Conservation (phyloP, 2,888 invertebrate species). For the Campoletis raptor region DNA sequence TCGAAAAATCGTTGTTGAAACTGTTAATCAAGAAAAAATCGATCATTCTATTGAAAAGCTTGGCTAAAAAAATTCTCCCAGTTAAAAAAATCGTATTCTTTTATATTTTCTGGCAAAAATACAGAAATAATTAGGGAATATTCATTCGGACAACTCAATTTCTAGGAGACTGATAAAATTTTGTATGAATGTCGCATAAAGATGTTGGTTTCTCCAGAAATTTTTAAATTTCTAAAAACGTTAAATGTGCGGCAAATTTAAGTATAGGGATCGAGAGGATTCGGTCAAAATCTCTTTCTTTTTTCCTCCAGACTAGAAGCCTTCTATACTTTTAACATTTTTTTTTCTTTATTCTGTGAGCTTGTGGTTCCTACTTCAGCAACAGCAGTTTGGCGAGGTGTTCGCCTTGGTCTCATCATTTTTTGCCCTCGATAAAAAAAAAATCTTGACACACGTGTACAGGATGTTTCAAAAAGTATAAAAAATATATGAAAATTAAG, state of each 20-base stretch:
- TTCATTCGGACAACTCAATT: background rate
- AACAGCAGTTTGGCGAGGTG: constrained; percentile 53
- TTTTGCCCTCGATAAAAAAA: constrained; percentile 32
- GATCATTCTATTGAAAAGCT: background rate
- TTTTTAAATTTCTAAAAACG: background rate
- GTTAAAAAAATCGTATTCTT: background rate
- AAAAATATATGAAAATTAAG: background rate
- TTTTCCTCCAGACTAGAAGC: background rate
- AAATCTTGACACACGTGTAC: background rate
- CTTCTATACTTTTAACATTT: background rate
- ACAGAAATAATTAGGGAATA: background rate
- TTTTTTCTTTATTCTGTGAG: constrained; percentile 17
- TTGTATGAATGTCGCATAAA: background rate
- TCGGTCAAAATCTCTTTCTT: background rate
- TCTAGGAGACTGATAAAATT: background rate
- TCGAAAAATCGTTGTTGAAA: background rate
- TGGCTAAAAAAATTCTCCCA: background rate
- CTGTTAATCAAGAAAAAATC: background rate
- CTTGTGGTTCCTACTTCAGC: constrained; percentile 14
- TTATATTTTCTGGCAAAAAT: background rate
- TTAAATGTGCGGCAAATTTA: background rate
- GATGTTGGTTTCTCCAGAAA: background rate
- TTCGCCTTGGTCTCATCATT: constrained; percentile 54
- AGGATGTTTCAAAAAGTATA: background rate
- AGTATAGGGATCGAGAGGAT: constrained; percentile 1